These are phyloP conservation scores for Neosilurus hyrtlii DNA, from an alignment of 2,797 vertebrate species.

Conservation along the genomic window DNA sequence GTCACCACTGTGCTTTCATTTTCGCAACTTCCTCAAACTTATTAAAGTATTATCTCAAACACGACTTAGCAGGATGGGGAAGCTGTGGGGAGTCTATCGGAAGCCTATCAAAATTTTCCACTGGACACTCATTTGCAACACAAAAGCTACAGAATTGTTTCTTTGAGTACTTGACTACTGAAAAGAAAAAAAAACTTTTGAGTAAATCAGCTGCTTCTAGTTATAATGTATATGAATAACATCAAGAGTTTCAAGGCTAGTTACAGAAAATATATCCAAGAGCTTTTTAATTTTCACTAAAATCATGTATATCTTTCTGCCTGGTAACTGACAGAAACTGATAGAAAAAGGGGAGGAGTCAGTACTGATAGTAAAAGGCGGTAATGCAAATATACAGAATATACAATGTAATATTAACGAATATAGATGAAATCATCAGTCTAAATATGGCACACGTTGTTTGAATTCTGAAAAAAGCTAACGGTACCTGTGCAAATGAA, in stretches of 20 bases:
- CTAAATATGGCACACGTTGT: neutral
- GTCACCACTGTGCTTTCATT: constrained; percentile 5
- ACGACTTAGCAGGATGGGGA: constrained; percentile 69
- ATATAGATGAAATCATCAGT: neutral
- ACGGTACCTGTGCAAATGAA: neutral
- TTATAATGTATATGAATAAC: neutral
- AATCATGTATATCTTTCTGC: neutral
- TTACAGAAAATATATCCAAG: too few species aligned
- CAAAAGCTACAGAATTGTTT: neutral
- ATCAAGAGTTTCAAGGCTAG: neutral
- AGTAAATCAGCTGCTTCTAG: neutral
- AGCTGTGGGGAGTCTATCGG: constrained; percentile 68
- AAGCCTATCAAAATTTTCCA: constrained; percentile 76
- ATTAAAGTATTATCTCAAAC: constrained; percentile 44
- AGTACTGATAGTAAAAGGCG: neutral
- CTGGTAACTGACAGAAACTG: neutral
- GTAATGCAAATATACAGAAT: neutral
- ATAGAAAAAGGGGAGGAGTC: neutral
- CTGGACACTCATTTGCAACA: constrained; percentile 47
- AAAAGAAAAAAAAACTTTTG: neutral
- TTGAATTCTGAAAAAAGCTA: neutral
- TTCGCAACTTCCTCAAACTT: constrained; percentile 58
- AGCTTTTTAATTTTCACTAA: neutral
- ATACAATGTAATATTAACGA: neutral
- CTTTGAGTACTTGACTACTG: neutral